These are phyloP conservation scores for Galendromus occidentalis DNA, from an alignment of 1,140 invertebrate genomes.

Conservation along the genomic window DNA sequence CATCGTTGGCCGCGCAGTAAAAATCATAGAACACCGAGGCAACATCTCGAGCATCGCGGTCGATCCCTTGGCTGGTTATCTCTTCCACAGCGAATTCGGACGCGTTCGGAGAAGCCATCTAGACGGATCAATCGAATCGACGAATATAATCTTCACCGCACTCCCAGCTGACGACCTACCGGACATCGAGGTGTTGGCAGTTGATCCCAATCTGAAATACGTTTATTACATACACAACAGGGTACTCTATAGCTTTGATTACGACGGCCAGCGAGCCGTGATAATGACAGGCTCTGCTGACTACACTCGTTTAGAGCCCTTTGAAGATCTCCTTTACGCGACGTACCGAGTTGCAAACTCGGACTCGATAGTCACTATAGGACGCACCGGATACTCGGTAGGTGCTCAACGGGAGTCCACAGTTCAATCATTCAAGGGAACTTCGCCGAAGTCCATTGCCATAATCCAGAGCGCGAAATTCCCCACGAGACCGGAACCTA, in stretches of 20 bases:
- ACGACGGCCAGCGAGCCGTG: not conserved
- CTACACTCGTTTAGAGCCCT: not conserved
- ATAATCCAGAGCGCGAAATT: too few relatives aligned
- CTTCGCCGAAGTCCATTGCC: too few relatives aligned
- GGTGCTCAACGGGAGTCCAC: too few relatives aligned
- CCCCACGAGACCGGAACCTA: too few relatives aligned
- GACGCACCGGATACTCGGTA: too few relatives aligned
- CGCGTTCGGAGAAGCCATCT: not conserved
- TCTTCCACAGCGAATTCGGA: not conserved
- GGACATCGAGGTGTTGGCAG: not conserved
- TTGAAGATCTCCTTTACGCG: not conserved
- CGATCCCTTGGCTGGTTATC: not conserved
- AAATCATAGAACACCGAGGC: not conserved
- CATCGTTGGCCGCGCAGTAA: not conserved
- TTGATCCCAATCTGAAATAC: not conserved
- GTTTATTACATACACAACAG: not conserved
- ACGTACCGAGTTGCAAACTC: too few relatives aligned
- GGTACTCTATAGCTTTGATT: constrained; percentile 5
- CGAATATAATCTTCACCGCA: not conserved
- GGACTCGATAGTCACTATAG: too few relatives aligned
- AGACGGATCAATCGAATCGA: not conserved
- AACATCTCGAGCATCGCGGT: not conserved
- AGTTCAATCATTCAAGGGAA: too few relatives aligned
- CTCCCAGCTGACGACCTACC: not conserved
- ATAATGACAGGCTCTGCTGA: not conserved